Evolutionary conservation across 1,140 invertebrate species (phyloP).

Genomic region (Heliconius eleuchia): DNA sequence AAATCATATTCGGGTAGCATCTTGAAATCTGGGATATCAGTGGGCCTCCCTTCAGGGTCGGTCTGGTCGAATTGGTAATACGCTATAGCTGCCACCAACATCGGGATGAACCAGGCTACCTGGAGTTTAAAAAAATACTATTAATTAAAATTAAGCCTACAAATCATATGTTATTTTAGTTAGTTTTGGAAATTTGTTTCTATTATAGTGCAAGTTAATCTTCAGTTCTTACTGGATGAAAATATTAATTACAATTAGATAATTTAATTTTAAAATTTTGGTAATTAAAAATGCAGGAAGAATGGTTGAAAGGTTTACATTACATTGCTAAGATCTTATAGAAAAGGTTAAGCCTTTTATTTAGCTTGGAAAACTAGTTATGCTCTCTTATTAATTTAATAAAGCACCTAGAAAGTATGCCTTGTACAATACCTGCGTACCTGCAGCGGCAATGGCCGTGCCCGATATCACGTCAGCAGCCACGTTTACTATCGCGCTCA

Average conservation of each 20-base stretch:
- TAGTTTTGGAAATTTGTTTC: no score
- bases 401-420: constrained; percentile 17
- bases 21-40: constrained; percentile 84
- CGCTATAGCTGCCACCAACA: constrained; percentile 89
- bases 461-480: constrained; percentile 81
- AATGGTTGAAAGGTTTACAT: neutral
- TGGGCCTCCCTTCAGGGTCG: constrained; percentile 88
- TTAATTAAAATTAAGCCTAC: no score
- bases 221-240: neutral
- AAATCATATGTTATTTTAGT: no score
- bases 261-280: no score
- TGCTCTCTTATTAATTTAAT: neutral
- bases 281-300: neutral
- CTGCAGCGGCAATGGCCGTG: constrained; percentile 81
- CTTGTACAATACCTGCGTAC: constrained; percentile 57
- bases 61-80: constrained; percentile 91
- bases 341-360: no score
- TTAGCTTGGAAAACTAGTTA: no score
- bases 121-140: constrained; percentile 53
- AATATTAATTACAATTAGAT: neutral
- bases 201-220: neutral
- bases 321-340: no score
- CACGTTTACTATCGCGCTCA: constrained; percentile 82
- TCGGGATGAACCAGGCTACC: constrained; percentile 89
- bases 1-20: constrained; percentile 90